A percentile compares a stretch with the other conserved stretches of the same genome.
Conservation (phyloP, 2,888 invertebrate species). For the Arrhopalites spinosus region DNA sequence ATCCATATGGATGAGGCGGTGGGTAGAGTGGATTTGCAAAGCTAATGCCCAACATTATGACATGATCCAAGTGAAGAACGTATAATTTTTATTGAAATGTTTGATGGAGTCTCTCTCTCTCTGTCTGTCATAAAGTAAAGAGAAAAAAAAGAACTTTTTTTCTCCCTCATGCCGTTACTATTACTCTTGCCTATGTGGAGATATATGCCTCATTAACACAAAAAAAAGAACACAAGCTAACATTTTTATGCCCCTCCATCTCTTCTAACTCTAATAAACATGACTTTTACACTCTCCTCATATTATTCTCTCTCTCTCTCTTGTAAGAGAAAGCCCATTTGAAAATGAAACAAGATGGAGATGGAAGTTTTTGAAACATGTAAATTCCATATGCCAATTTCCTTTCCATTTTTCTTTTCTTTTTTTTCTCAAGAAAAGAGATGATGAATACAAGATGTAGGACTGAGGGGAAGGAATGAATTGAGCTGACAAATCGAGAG, state of each 20-base stretch:
- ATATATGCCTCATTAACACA: not conserved
- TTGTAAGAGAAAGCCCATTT: no score
- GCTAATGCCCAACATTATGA: slow-evolving; percentile 23
- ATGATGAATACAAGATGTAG: slow-evolving; percentile 10
- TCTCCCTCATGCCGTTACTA: no score
- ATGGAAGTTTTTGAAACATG: no score
- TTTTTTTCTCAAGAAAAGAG: not conserved
- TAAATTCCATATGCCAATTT: no score
- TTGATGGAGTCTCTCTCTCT: slow-evolving; percentile 8
- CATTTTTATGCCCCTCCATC: no score
- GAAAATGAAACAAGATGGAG: no score
- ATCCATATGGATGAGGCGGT: slow-evolving; percentile 28
- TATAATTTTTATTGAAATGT: slow-evolving; percentile 29
- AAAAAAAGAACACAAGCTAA: no score
- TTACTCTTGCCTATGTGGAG: not conserved
- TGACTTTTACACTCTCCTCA: no score
- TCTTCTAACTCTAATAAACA: no score
- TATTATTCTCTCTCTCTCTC: no score
- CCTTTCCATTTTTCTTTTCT: no score
- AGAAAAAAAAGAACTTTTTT: not conserved
- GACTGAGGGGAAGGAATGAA: slow-evolving; percentile 25
- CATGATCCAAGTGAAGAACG: slow-evolving; percentile 10
- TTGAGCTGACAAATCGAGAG: slow-evolving; percentile 30
- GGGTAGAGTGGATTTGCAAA: slow-evolving; percentile 14
- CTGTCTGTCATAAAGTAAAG: not conserved